Percentiles rank a stretch among this genome's conserved stretches.
phyloP scores from a whole-genome alignment of 23 tunicate genomes.

The Phallusia fumigata region DNA sequence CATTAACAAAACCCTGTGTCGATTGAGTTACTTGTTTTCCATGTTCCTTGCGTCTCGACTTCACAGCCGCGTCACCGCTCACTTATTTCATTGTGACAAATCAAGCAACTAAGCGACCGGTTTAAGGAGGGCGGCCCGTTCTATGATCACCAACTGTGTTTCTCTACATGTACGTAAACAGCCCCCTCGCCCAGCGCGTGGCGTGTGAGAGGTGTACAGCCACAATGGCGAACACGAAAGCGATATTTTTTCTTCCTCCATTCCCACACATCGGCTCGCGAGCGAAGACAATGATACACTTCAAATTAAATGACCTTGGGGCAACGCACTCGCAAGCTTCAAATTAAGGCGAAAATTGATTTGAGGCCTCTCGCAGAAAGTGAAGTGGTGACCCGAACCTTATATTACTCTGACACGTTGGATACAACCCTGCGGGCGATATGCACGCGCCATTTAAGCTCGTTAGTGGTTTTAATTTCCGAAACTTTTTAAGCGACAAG shows the following conservation, averaged over 20 bases:
- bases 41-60: not conserved
- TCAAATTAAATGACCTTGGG: conserved; percentile 2
- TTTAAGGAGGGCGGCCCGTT: not conserved
- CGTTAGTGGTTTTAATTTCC: conserved; percentile 2
- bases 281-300: conserved; percentile 3
- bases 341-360: not conserved
- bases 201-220: not conserved
- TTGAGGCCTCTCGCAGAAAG: not conserved
- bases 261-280: not conserved
- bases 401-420: not conserved
- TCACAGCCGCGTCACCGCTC: not conserved
- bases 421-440: not conserved
- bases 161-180: not conserved
- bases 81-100: not conserved
- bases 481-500: not conserved
- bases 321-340: not conserved
- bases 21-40: conserved; percentile 1
- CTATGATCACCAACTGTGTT: not conserved
- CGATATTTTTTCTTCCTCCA: not conserved
- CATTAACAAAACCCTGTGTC: conserved; percentile 1
- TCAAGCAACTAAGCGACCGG: not conserved
- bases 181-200: not conserved
- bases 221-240: not conserved
- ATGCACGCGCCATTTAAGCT: not conserved
- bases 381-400: not conserved